phyloP scores from a whole-genome alignment of 2,113 vertebrate species.

The Melanotaenia duboulayi region DNA sequence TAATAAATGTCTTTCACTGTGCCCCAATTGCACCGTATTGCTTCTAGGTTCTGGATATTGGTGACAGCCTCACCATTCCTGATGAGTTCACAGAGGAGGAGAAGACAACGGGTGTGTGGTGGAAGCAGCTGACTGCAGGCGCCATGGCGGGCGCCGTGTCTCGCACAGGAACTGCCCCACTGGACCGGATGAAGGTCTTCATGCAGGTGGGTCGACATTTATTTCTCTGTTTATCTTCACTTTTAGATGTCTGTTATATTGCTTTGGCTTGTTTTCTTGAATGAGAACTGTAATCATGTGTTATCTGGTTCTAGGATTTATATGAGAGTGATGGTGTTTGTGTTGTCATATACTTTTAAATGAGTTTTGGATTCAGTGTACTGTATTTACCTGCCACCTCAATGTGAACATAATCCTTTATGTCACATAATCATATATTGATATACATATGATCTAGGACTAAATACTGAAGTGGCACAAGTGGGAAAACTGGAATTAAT shows the following conservation, averaged over 20 bases:
- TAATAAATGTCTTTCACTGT: too few relatives aligned
- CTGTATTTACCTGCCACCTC: too few relatives aligned
- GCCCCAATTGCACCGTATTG: neutral
- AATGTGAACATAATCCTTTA: too few relatives aligned
- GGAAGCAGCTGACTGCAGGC: conserved; percentile 92
- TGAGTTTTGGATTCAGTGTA: neutral
- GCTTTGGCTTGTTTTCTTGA: neutral
- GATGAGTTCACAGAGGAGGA: conserved; percentile 99
- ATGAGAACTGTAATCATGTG: neutral
- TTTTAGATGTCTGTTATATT: neutral
- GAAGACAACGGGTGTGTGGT: conserved; percentile 93
- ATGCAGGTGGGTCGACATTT: conserved; percentile 89
- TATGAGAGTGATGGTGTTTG: neutral
- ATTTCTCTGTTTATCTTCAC: neutral
- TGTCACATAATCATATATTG: too few relatives aligned
- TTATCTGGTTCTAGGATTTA: too few relatives aligned
- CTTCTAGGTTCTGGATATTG: conserved; percentile 93
- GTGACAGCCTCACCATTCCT: conserved; percentile 94
- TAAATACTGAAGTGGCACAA: too few relatives aligned
- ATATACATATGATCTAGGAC: too few relatives aligned
- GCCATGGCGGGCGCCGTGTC: conserved; percentile 93
- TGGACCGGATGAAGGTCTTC: conserved; percentile 98
- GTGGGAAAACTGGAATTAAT: too few relatives aligned
- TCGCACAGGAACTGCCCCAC: conserved; percentile 93
- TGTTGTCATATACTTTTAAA: neutral